These are phyloP conservation scores for Atherix ibis DNA, from an alignment of 2,888 invertebrate species.

Conservation along the genomic window DNA sequence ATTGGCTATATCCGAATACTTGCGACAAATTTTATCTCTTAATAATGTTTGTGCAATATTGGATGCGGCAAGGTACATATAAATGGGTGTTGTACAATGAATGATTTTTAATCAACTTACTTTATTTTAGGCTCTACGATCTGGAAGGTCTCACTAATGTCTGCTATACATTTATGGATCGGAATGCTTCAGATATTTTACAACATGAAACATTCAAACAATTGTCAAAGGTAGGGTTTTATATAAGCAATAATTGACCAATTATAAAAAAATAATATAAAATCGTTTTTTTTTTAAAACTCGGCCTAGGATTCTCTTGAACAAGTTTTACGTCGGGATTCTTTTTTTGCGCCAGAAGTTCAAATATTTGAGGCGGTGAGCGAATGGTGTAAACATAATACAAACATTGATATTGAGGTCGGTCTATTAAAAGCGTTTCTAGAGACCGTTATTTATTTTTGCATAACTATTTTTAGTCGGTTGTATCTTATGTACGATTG, in stretches of 20 bases:
- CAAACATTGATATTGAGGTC: conserved; percentile 34
- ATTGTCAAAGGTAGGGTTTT: conserved; percentile 51
- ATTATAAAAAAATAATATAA: no score
- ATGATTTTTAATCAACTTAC: no score
- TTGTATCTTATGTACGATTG: conserved; percentile 54
- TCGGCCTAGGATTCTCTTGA: conserved; percentile 55
- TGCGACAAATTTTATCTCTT: conserved; percentile 72
- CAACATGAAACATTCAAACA: conserved; percentile 68
- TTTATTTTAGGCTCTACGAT: conserved; percentile 39
- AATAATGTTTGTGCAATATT: conserved; percentile 89
- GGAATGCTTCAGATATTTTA: conserved; percentile 71
- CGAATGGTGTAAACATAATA: conserved; percentile 72
- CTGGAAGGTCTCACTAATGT: conserved; percentile 52
- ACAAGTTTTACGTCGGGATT: conserved; percentile 76
- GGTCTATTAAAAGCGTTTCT: conserved; percentile 2
- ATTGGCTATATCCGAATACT: conserved; percentile 79
- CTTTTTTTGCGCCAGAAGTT: conserved; percentile 91
- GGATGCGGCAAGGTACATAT: conserved; percentile 62
- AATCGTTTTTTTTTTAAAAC: conserved; percentile 25
- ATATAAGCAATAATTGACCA: no score
- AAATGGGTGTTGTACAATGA: no score
- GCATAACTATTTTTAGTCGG: conserved; percentile 32
- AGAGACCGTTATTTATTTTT: neutral
- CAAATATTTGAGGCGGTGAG: conserved; percentile 85
- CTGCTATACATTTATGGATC: conserved; percentile 82